A percentile compares a stretch with the other conserved stretches of the same genome.
These are phyloP conservation scores for Diplosoma virens DNA, from an alignment of 23 tunicate genomes.

Conservation along the genomic window DNA sequence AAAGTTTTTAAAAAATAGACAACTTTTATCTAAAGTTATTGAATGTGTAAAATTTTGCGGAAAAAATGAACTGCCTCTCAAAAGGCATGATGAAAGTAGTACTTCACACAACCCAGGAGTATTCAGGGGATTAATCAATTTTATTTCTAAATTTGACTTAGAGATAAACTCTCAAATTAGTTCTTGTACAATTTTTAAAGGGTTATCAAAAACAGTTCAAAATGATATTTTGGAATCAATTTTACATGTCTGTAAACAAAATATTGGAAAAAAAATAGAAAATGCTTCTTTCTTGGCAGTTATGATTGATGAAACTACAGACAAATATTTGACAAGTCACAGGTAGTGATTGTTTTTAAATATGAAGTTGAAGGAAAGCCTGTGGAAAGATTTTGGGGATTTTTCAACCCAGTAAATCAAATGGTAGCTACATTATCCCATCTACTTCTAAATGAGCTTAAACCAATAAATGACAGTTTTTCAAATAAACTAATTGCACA, in stretches of 20 bases:
- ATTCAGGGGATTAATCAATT: constrained; percentile 10
- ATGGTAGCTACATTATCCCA: constrained; percentile 5
- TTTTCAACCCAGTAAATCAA: constrained; percentile 26
- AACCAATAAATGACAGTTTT: not conserved
- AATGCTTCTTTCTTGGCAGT: not conserved
- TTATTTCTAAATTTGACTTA: constrained; percentile 4
- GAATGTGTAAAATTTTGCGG: constrained; percentile 18
- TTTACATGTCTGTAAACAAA: not conserved
- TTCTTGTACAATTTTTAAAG: not conserved
- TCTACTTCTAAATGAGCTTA: not conserved
- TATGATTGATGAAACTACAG: constrained; percentile 40
- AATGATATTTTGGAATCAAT: constrained; percentile 16
- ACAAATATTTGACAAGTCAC: constrained; percentile 18
- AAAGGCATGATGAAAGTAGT: constrained; percentile 19
- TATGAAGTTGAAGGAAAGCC: not conserved
- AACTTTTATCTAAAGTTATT: constrained; percentile 16
- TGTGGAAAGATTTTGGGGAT: constrained; percentile 29
- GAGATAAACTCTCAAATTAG: not conserved
- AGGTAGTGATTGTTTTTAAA: constrained; percentile 7
- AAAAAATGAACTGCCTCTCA: constrained; percentile 16
- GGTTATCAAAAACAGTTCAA: constrained; percentile 1
- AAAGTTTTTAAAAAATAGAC: no score
- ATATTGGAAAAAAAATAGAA: not conserved
- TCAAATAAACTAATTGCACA: constrained; percentile 15
- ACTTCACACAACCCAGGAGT: constrained; percentile 5